Base-by-base conservation (phyloP, 2,797 vertebrate species). In the Hephaestus fuliginosus region DNA sequence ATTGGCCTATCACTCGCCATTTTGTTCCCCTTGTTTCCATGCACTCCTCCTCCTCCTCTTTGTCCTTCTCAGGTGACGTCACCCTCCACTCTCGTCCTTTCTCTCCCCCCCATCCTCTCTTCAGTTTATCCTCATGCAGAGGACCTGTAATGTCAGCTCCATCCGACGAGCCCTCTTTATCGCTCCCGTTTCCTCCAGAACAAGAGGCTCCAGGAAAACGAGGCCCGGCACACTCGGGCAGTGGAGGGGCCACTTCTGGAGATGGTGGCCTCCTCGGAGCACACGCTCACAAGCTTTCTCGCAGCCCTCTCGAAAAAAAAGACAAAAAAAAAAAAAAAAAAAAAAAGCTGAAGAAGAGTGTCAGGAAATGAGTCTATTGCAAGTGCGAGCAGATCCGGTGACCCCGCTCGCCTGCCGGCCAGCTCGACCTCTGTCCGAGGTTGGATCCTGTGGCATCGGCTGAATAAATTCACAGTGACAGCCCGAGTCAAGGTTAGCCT, bases 381-480 rank as follows among this genome's bases (percentile, higher is more conserved):
- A 46, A 57, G 43, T 7, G 43, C 49, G 14, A 33, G 72, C 70
- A 71, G 65, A 63, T 44, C 56, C 18, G 41, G 55, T 39, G 72
- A 46, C 49, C 78, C 44, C 0, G 67, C 76, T 36, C 36, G 17
- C 74, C 76, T 18, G 53, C 17, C 10, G 46, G 71, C 58, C 78
- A 60, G 51, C 7, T 3, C 8, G 64, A 57, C 44, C 20, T 70
- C 69, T 11, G 66, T 66, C 56, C 82, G 66, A 62, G 86, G 86
- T 73, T 77, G 69, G 77, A 63, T 71, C 86, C 78, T 72, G 20
- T 36, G 80, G 80, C 66, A 17, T 25, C 1, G 0, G 73, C 65
- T 73, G 74, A 78, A 79, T 82, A 70, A 72, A 87, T 87, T 33
- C 66, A 78, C 56, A 56, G 49, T 39, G 87, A 86, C 86, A 84